phyloP scores from a whole-genome alignment of 2,797 vertebrate species.

The Neosilurus mollespiculum region DNA sequence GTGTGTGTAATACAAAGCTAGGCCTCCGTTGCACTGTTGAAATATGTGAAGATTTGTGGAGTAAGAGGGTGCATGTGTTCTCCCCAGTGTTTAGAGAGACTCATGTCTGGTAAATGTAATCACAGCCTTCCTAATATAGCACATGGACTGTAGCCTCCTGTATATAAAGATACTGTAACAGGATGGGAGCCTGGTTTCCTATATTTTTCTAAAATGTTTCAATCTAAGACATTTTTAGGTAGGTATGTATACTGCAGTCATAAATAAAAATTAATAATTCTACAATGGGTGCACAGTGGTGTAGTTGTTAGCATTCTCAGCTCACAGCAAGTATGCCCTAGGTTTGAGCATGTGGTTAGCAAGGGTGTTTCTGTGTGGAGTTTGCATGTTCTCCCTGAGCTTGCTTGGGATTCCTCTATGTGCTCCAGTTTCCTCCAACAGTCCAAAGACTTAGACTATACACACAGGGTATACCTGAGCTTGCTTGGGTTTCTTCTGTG shows the following conservation, averaged over 20 bases:
- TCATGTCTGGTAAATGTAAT: slow-evolving; percentile 6
- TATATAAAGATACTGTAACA: not conserved
- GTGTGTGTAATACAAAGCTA: not conserved
- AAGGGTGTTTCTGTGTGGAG: too few species aligned
- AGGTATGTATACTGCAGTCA: not conserved
- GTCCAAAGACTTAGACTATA: too few species aligned
- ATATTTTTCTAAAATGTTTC: not conserved
- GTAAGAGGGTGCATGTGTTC: not conserved
- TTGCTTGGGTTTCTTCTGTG: too few species aligned
- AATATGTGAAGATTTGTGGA: slow-evolving; percentile 8
- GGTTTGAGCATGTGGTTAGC: too few species aligned
- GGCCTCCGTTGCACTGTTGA: not conserved
- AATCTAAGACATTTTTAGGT: not conserved
- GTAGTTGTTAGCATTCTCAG: too few species aligned
- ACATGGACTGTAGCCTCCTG: not conserved
- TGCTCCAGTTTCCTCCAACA: too few species aligned
- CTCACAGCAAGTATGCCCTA: too few species aligned
- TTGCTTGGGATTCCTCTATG: too few species aligned
- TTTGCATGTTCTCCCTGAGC: too few species aligned
- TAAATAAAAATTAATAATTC: not conserved
- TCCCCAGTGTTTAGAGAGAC: slow-evolving; percentile 8
- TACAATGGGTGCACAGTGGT: too few species aligned
- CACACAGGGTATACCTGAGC: too few species aligned
- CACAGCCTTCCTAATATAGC: not conserved
- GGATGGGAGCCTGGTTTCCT: not conserved